These are phyloP conservation scores for Hydrozoanthus gracilis DNA, from an alignment of 92 coral and sea anemone genomes.

Conservation along the genomic window DNA sequence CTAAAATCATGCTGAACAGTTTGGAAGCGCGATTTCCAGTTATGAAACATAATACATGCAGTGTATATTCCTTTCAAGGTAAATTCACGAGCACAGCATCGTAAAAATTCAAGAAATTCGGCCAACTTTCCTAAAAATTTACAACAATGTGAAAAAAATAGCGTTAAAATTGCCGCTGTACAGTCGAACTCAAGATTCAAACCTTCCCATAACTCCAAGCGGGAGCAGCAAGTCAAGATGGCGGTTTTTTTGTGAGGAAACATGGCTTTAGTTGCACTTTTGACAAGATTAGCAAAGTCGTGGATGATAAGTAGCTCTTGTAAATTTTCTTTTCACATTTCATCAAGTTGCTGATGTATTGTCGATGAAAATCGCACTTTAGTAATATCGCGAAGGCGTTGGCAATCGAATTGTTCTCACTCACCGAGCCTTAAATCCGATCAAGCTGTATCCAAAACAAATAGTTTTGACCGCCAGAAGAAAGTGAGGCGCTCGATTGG, in stretches of 20 bases:
- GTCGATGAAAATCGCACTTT: neutral
- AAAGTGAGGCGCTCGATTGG: constrained; percentile 3
- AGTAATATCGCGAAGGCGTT: constrained; percentile 23
- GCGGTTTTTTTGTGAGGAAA: constrained; percentile 6
- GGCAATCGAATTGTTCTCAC: neutral
- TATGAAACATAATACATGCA: constrained; percentile 73
- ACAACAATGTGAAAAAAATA: neutral
- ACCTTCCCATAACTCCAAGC: constrained; percentile 34
- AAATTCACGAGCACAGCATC: neutral
- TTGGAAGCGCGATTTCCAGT: constrained; percentile 89
- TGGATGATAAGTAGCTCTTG: neutral
- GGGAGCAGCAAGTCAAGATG: constrained; percentile 41
- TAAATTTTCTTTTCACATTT: neutral
- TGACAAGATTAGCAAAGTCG: neutral
- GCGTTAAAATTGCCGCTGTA: constrained; percentile 29
- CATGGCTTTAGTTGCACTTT: neutral
- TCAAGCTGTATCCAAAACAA: neutral
- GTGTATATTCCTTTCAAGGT: neutral
- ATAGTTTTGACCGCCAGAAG: neutral
- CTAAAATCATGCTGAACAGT: constrained; percentile 92
- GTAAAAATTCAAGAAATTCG: neutral
- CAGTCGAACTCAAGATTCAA: constrained; percentile 5
- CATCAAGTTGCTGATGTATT: neutral
- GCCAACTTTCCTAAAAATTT: neutral
- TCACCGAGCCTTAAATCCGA: neutral